Base-by-base conservation (phyloP, 2,797 vertebrate genomes). In the Tauraco hartlaubi region DNA sequence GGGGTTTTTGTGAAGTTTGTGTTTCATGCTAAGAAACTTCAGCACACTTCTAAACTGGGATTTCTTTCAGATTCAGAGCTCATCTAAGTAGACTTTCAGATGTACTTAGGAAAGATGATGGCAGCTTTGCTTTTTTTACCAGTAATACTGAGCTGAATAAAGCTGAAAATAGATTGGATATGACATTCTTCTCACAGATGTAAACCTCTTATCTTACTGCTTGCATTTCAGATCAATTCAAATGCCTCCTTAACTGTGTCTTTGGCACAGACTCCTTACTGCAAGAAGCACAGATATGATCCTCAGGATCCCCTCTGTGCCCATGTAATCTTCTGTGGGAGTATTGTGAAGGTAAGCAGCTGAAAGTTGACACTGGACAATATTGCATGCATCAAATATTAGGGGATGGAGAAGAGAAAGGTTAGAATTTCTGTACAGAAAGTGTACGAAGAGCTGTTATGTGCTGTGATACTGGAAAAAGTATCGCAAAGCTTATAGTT, bases 301-400 rank as follows among this genome's bases (percentile, higher is more conserved):
- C 99, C 99, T 6, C 99, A 99, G 97, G 99, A 98, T 91, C 99
- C 99, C 0, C 98, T 99, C 10, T 99, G 99, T 56, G 99, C 98
- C 39, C 99, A 99, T 93, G 96, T 99, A 88, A 99, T 99, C 95
- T 97, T 99, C 21, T 98, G 98, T 3, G 99, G 99, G 31, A 98
- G 97, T 5, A 96, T 99, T 25, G 56, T 98, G 13, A 98, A 99
- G 99, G 99, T 99, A 96, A 92, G 84, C 26, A 33, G 49, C 43
- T 29, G 22, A n/a, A 80, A 85, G 28, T 23, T 88, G 80, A 13
- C 46, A 1, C n/a, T 54, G 55, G 43, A 26, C 46, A 56, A 33
- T 55, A 51, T 3, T 58, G 48, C 5, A 6, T 44, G 31, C 48
- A 21, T 59, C 44, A 15, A 18, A 31, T 14, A 39, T 44, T 31